Percentiles rank a stretch among this genome's conserved stretches.
phyloP scores from a whole-genome alignment of 2,113 vertebrate genomes.

The Polyodon spathula region DNA sequence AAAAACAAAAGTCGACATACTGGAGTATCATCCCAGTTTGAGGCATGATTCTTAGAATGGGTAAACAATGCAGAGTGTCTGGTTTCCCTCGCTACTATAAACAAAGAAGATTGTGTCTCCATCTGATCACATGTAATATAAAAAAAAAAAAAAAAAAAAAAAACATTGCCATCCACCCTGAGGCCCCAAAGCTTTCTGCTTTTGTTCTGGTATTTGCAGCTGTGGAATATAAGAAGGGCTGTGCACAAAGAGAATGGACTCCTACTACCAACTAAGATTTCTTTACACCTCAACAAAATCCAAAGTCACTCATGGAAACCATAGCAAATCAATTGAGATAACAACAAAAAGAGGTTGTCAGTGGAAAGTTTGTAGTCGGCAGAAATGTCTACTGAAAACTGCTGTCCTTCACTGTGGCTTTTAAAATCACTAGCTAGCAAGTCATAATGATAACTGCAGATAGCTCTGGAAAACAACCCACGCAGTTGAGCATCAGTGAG shows the following conservation, averaged over 20 bases:
- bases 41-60: too few relatives aligned
- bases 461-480: background rate
- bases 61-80: too few relatives aligned
- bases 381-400: slow-evolving; percentile 1
- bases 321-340: slow-evolving; percentile 41
- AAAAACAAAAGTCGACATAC: too few relatives aligned
- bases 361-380: slow-evolving; percentile 28
- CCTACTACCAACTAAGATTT: slow-evolving; percentile 20
- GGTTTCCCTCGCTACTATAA: too few relatives aligned
- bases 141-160: too few relatives aligned
- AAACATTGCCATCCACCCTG: background rate
- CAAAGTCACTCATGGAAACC: slow-evolving; percentile 21
- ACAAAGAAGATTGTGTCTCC: too few relatives aligned
- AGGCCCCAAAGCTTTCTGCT: too few relatives aligned
- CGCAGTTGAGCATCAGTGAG: background rate
- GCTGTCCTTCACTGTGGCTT: background rate
- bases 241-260: slow-evolving; percentile 5
- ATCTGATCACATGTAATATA: too few relatives aligned
- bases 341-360: slow-evolving; percentile 25
- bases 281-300: slow-evolving; percentile 35
- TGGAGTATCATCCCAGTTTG: too few relatives aligned
- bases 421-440: background rate
- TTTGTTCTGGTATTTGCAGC: too few relatives aligned
- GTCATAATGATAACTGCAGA: background rate
- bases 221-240: too few relatives aligned